Base-by-base conservation (phyloP, 2,888 invertebrate species). In the Hirtodrosophila histrioides region DNA sequence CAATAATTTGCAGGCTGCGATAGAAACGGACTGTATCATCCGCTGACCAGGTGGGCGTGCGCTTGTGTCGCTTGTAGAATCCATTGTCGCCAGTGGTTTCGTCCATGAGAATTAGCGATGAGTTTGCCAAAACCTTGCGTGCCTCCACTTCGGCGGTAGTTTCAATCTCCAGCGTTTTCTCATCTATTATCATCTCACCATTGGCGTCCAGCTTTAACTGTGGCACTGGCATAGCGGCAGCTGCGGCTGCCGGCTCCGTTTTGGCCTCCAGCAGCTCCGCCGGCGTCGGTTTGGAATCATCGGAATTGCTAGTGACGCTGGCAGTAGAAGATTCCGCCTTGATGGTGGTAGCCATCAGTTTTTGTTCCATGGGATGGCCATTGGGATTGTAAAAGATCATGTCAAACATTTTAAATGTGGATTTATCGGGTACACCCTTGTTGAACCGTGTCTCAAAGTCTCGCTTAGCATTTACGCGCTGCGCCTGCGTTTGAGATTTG, bases 21-120 rank as follows among this genome's bases (percentile, higher is more conserved):
- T 98, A 99, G 92, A 98, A 98, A 75, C 95, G 95, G n/a, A 96
- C 92, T 0, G 98, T 98, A 89, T 98, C 97, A 63, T 93, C 93
- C 35, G 94, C 93, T 7, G 92, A 92, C 97, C 97, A 97, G 41
- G 95, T 95, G 54, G 94, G 94, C 0, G 95, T 93, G 44, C 95
- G 93, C 74, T 94, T 93, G 11, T 93, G 93, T 24, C 94, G 94
- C 58, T 94, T 94, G 89, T 95, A 96, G 70, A 94, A 93, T 0
- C 95, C 95, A 75, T 93, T 93, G 75, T 90, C 90, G 35, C 91
- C 91, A 0, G 90, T 91, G 23, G 90, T 90, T 63, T 94, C 93
- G 91, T 95, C 95, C 23, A 95, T 94, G 40, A 94, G 93, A 7
- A 97, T 93, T 3, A 95, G 92, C 12, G 94, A 90, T 0, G 94